A percentile compares a stretch with the other conserved stretches of the same genome.
Evolutionary conservation across 2,797 vertebrate species (phyloP).

Genomic region (Graptemys geographica): DNA sequence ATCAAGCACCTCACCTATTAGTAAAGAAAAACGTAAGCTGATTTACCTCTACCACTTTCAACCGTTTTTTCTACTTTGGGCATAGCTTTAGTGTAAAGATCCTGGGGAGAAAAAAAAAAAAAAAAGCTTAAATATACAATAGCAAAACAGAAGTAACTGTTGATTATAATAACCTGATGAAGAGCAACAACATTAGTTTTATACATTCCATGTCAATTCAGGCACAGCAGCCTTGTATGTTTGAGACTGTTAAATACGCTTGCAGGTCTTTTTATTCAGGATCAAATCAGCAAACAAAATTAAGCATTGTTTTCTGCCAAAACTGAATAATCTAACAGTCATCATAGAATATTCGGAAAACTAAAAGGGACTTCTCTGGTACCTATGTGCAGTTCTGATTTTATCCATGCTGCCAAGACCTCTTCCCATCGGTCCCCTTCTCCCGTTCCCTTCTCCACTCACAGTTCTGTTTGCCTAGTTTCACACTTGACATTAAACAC

Average conservation of each 20-base stretch:
- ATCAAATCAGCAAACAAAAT: neutral
- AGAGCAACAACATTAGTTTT: neutral
- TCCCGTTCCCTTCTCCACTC: neutral
- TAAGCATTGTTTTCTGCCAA: neutral
- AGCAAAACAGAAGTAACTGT: constrained; percentile 42
- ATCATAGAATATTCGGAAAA: neutral
- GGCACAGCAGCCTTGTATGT: neutral
- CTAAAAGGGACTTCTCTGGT: neutral
- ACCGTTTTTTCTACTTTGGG: constrained; percentile 84
- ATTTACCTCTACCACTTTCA: constrained; percentile 85
- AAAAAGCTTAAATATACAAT: constrained; percentile 29
- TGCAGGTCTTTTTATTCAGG: neutral
- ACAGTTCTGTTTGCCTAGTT: accelerated
- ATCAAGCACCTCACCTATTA: neutral
- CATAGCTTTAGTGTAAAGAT: constrained; percentile 82
- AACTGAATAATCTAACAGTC: neutral
- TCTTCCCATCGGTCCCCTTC: neutral
- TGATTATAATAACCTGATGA: neutral
- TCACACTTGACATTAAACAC: accelerated
- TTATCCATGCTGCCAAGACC: neutral
- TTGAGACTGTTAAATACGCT: neutral
- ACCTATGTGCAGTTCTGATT: neutral
- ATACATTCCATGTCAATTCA: neutral
- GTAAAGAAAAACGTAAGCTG: constrained; percentile 65
- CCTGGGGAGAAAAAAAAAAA: constrained; percentile 77